phyloP scores from a whole-genome alignment of 2,888 invertebrate genomes.

The Busseola fusca region DNA sequence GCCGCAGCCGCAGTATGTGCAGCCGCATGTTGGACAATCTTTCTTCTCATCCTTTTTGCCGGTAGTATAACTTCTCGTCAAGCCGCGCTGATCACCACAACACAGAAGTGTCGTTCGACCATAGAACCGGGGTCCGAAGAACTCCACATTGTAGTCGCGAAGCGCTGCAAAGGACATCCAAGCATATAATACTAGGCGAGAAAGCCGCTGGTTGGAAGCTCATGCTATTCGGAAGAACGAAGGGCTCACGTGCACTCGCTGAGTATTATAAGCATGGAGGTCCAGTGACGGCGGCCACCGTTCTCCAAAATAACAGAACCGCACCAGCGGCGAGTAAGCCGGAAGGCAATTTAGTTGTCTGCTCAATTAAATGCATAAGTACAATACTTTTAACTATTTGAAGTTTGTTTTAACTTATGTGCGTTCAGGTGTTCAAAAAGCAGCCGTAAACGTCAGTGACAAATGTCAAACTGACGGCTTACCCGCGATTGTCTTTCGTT shows the following conservation, averaged over 20 bases:
- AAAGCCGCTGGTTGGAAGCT: slow-evolving; percentile 71
- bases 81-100: slow-evolving; percentile 71
- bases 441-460: slow-evolving; percentile 1
- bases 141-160: slow-evolving; percentile 54
- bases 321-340: slow-evolving; percentile 65
- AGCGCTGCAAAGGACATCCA: slow-evolving; percentile 83
- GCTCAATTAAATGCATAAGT: background rate
- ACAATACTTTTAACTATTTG: no score
- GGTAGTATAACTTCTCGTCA: slow-evolving; percentile 64
- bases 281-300: slow-evolving; percentile 78
- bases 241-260: slow-evolving; percentile 72
- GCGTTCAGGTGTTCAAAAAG: no score
- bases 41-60: slow-evolving; percentile 68
- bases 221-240: slow-evolving; percentile 83
- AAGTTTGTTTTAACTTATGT: background rate
- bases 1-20: slow-evolving; percentile 61
- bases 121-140: slow-evolving; percentile 56
- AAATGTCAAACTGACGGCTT: slow-evolving; percentile 31
- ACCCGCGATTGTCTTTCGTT: slow-evolving; percentile 33
- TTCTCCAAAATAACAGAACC: slow-evolving; percentile 84
- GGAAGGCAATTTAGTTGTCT: slow-evolving; percentile 13
- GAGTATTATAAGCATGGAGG: slow-evolving; percentile 83
- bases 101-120: slow-evolving; percentile 66
- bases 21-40: slow-evolving; percentile 35
- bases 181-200: slow-evolving; percentile 82